These are phyloP conservation scores for Marmota flaviventris DNA, from an alignment of 2,113 vertebrate species.

Conservation along the genomic window DNA sequence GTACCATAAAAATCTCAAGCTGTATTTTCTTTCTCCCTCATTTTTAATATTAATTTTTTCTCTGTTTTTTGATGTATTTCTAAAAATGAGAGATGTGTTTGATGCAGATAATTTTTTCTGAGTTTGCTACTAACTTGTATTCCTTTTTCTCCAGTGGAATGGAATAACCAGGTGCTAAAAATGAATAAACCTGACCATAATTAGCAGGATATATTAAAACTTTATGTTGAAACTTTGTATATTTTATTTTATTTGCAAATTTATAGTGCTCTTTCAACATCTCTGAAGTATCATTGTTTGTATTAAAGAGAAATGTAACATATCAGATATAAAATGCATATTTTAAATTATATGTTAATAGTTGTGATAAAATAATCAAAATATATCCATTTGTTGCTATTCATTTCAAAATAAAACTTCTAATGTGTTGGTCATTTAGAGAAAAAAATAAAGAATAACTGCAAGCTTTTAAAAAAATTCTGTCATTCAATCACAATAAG, in stretches of 20 bases:
- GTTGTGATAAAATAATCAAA: slow-evolving; percentile 9
- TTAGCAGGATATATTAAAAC: neutral
- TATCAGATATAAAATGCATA: neutral
- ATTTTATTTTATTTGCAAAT: neutral
- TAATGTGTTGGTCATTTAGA: neutral
- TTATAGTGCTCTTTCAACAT: neutral
- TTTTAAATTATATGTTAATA: slow-evolving; percentile 5
- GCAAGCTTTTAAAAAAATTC: neutral
- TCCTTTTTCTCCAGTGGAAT: neutral
- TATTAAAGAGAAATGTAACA: neutral
- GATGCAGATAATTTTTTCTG: neutral
- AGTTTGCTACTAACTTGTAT: neutral
- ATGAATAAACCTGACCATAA: neutral
- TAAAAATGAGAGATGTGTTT: neutral
- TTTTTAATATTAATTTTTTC: neutral
- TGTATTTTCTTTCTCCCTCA: neutral
- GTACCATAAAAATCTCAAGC: neutral
- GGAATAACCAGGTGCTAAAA: neutral
- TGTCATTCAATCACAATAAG: neutral
- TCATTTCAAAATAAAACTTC: neutral
- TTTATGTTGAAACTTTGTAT: neutral
- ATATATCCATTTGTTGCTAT: neutral
- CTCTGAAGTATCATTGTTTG: neutral
- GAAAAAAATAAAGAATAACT: neutral
- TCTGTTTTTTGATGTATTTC: neutral